Conservation (phyloP, 2,797 vertebrate species). For the Myripristis jacobus region DNA sequence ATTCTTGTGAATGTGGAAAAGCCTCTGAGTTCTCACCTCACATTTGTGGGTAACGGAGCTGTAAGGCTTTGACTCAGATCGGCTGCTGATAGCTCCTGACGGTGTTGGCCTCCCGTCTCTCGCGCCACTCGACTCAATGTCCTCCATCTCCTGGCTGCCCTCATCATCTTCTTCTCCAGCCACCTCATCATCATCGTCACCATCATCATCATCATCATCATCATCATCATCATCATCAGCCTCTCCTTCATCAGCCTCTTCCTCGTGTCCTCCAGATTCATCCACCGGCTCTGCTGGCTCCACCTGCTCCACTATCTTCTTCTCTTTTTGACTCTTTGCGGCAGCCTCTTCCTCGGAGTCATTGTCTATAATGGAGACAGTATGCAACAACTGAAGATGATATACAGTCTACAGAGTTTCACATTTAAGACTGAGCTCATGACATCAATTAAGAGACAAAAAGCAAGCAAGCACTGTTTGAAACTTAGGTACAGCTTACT, state of each 20-base stretch:
- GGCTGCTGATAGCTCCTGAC: constrained; percentile 83
- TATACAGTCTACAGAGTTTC: not conserved
- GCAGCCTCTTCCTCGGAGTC: constrained; percentile 70
- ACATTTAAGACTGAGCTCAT: no score
- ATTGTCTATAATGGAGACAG: constrained; percentile 61
- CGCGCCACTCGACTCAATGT: constrained; percentile 70
- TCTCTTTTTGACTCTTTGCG: constrained; percentile 41
- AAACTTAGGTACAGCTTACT: no score
- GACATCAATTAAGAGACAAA: no score
- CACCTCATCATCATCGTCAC: constrained; percentile 50
- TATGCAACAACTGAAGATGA: constrained; percentile 3
- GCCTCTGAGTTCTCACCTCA: constrained; percentile 84
- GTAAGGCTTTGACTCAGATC: constrained; percentile 93
- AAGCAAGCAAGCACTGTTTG: no score
- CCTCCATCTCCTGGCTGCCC: constrained; percentile 51
- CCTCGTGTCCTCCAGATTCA: constrained; percentile 25
- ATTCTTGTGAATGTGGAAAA: no score
- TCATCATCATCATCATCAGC: constrained; percentile 32
- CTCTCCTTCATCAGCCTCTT: constrained; percentile 30
- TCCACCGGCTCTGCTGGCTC: constrained; percentile 18
- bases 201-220: constrained; percentile 16
- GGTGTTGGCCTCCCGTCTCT: constrained; percentile 80
- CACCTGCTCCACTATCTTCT: constrained; percentile 16
- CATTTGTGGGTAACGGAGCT: constrained; percentile 95
- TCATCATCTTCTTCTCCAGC: constrained; percentile 51